A percentile compares a stretch with the other conserved stretches of the same genome.
These are phyloP conservation scores for Callithrix jacchus DNA, from an alignment of 2,113 vertebrate species.

Conservation along the genomic window DNA sequence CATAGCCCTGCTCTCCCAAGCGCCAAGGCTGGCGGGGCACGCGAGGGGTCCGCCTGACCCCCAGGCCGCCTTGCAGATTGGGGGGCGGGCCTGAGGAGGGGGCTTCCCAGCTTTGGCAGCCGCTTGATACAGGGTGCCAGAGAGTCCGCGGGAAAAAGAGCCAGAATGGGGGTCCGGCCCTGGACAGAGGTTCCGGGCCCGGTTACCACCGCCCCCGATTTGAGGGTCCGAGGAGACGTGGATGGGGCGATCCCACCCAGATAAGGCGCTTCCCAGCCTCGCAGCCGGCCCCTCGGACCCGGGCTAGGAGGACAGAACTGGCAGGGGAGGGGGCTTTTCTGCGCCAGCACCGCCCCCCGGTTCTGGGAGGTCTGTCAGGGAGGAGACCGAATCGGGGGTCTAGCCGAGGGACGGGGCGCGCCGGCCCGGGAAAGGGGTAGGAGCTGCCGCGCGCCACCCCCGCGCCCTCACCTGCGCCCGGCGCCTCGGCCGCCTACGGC, in stretches of 20 bases:
- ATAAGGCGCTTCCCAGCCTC: constrained; percentile 25
- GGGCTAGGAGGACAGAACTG: background rate
- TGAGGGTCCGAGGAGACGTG: background rate
- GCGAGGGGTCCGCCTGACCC: background rate
- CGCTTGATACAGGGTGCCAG: background rate
- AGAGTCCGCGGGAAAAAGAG: background rate
- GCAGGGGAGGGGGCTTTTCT: constrained; percentile 58
- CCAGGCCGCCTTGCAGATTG: background rate
- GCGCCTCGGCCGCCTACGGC: constrained; percentile 22
- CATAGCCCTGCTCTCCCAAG: background rate
- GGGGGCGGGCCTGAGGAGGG: constrained; percentile 1
- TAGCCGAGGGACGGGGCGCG: background rate
- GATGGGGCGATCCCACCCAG: background rate
- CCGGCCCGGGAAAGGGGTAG: background rate
- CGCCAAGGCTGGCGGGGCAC: background rate
- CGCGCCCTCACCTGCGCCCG: constrained; percentile 72
- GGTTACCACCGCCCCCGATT: background rate
- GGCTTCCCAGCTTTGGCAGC: constrained; percentile 36
- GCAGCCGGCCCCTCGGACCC: constrained; percentile 33
- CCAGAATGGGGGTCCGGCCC: constrained; percentile 15
- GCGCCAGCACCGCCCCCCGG: constrained; percentile 45
- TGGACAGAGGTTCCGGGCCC: constrained; percentile 10
- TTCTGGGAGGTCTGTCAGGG: background rate
- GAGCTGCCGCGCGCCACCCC: constrained; percentile 64
- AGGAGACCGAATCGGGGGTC: constrained; percentile 17